phyloP scores from a whole-genome alignment of 2,797 vertebrate species.

The Enteromius anoplus region DNA sequence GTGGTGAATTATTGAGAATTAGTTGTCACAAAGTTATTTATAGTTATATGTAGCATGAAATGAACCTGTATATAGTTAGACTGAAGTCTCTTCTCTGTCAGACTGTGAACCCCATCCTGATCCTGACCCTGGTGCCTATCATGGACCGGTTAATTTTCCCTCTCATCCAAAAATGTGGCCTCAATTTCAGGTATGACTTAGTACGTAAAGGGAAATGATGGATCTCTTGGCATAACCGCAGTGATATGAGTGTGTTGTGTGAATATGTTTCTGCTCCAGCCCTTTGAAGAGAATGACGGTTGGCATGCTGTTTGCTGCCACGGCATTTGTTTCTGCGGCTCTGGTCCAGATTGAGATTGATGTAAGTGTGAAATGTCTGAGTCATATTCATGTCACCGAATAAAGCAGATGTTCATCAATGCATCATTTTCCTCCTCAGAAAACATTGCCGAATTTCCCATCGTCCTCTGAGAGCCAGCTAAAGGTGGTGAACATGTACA shows the following conservation, averaged over 20 bases:
- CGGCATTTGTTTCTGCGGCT: conserved; percentile 89
- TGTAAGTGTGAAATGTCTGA: conserved; percentile 78
- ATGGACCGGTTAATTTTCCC: conserved; percentile 86
- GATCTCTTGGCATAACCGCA: neutral
- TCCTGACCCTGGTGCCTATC: conserved; percentile 89
- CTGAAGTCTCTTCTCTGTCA: conserved; percentile 59
- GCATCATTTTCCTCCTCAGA: conserved; percentile 71
- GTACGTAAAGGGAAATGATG: neutral
- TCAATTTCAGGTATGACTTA: conserved; percentile 90
- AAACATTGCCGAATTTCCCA: conserved; percentile 87
- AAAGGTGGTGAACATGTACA: conserved; percentile 84
- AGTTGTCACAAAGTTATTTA: too few species aligned
- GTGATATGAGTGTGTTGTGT: neutral
- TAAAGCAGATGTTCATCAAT: neutral
- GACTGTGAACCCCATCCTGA: conserved; percentile 92
- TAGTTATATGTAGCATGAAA: neutral
- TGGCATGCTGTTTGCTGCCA: conserved; percentile 90
- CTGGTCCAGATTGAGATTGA: conserved; percentile 90
- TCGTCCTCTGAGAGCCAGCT: conserved; percentile 78
- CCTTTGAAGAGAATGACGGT: conserved; percentile 92
- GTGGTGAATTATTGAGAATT: too few species aligned
- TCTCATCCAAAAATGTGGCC: conserved; percentile 87
- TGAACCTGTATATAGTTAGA: too few species aligned
- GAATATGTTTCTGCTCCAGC: conserved; percentile 70
- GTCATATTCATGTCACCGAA: neutral